Conservation (phyloP, 2,113 vertebrate genomes). For the Chloroceryle aenea region DNA sequence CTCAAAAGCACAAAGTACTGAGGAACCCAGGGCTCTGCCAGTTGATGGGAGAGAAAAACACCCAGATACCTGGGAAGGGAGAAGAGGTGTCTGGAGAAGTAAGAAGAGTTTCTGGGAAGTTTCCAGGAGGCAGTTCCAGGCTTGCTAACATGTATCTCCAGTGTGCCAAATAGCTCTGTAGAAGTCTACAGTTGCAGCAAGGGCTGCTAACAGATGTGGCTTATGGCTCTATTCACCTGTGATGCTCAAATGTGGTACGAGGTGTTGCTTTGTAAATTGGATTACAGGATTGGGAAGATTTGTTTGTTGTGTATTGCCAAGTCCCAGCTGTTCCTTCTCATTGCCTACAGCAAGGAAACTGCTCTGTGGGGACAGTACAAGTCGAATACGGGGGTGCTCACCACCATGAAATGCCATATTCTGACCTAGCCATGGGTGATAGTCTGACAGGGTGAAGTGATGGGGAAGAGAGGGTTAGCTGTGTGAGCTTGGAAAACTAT, state of each 20-base stretch:
- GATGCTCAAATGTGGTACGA: neutral
- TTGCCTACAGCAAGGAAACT: slow-evolving; percentile 2
- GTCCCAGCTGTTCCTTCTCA: slow-evolving; percentile 15
- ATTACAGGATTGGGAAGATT: slow-evolving; percentile 28
- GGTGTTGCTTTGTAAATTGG: slow-evolving; percentile 18
- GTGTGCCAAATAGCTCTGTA: slow-evolving; percentile 57
- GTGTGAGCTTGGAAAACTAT: neutral
- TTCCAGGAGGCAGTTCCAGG: slow-evolving; percentile 64
- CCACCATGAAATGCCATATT: neutral
- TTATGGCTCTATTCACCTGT: slow-evolving; percentile 62
- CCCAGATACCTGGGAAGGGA: neutral
- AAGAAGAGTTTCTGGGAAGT: slow-evolving; percentile 29
- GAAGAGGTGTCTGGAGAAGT: neutral
- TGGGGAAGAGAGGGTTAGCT: neutral
- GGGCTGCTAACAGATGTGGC: slow-evolving; percentile 69
- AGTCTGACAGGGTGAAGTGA: neutral
- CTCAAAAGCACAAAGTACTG: slow-evolving; percentile 45
- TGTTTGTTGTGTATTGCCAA: slow-evolving; percentile 48
- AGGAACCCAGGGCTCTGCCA: neutral
- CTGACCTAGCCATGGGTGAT: rapidly evolving
- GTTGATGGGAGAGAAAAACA: neutral
- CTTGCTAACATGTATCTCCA: neutral
- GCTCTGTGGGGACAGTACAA: neutral
- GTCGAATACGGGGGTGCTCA: neutral
- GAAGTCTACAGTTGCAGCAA: slow-evolving; percentile 3